Percentiles rank a stretch among this genome's conserved stretches.
Evolutionary conservation across 2,888 invertebrate genomes (phyloP).

Genomic region (Leucophenga maculata): DNA sequence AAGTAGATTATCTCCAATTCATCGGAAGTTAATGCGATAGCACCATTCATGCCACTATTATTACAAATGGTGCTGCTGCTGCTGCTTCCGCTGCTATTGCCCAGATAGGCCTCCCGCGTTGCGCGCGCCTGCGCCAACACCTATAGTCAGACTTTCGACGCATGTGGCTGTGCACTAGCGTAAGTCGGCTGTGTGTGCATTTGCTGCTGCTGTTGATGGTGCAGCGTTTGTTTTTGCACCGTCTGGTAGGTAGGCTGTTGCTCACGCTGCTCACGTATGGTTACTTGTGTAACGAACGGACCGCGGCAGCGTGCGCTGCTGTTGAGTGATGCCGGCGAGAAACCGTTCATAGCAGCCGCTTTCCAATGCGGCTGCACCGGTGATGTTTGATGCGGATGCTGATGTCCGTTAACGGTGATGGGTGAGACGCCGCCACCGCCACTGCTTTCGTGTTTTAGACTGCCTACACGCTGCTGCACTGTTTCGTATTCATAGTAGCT

Average conservation of each 20-base stretch:
- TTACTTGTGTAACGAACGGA: constrained; percentile 78
- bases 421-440: constrained; percentile 53
- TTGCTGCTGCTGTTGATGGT: constrained; percentile 41
- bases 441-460: constrained; percentile 70
- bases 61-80: constrained; percentile 31
- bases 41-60: not conserved
- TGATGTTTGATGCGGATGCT: constrained; percentile 32
- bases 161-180: constrained; percentile 66
- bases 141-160: constrained; percentile 73
- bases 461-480: constrained; percentile 77
- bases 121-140: constrained; percentile 67
- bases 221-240: constrained; percentile 62
- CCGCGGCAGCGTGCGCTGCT: constrained; percentile 73
- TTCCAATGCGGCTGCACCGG: constrained; percentile 65
- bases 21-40: constrained; percentile 12
- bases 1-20: constrained; percentile 66
- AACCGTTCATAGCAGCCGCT: constrained; percentile 68
- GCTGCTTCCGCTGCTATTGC: constrained; percentile 35
- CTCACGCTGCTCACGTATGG: constrained; percentile 74
- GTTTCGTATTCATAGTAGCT: constrained; percentile 90
- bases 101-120: constrained; percentile 50
- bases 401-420: constrained; percentile 60
- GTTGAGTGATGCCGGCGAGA: constrained; percentile 65
- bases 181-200: constrained; percentile 19
- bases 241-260: constrained; percentile 69